Conservation (phyloP, 2,888 invertebrate genomes). For the Odontomyia ornata region DNA sequence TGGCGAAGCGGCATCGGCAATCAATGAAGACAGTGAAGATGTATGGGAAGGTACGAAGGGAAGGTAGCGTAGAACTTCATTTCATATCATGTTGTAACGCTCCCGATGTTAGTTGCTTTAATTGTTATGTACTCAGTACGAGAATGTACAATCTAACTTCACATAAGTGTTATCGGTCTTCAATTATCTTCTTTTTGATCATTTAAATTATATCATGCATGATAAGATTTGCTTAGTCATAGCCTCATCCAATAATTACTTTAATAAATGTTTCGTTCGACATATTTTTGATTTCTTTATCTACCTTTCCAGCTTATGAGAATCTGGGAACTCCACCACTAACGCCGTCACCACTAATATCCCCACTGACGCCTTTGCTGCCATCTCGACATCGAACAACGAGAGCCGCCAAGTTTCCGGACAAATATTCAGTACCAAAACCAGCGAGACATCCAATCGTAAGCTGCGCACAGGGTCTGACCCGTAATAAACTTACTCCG, state of each 20-base stretch:
- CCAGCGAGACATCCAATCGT: conserved; percentile 6
- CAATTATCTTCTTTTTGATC: too few species aligned
- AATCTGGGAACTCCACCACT: conserved; percentile 52
- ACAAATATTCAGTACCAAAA: not conserved
- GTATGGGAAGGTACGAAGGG: conserved; percentile 64
- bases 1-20: conserved; percentile 47
- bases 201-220: too few species aligned
- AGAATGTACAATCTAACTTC: too few species aligned
- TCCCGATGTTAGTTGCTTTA: not conserved
- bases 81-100: conserved; percentile 19
- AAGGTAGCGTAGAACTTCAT: conserved; percentile 60
- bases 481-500: conserved; percentile 49
- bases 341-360: conserved; percentile 52
- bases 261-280: too few species aligned
- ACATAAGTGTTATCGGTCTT: too few species aligned
- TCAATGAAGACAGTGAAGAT: conserved; percentile 62
- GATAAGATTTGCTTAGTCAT: too few species aligned
- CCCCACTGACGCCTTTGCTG: conserved; percentile 38
- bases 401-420: not conserved
- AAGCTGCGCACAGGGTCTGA: conserved; percentile 50
- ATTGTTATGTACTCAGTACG: too few species aligned
- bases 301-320: conserved; percentile 54
- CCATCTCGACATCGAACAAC: conserved; percentile 30
- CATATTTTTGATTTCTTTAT: too few species aligned
- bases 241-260: too few species aligned